Evolutionary conservation across 2,888 invertebrate species (phyloP), one percentile per base, ranked within the genome.

Genomic region (Oeneis ivallda): DNA sequence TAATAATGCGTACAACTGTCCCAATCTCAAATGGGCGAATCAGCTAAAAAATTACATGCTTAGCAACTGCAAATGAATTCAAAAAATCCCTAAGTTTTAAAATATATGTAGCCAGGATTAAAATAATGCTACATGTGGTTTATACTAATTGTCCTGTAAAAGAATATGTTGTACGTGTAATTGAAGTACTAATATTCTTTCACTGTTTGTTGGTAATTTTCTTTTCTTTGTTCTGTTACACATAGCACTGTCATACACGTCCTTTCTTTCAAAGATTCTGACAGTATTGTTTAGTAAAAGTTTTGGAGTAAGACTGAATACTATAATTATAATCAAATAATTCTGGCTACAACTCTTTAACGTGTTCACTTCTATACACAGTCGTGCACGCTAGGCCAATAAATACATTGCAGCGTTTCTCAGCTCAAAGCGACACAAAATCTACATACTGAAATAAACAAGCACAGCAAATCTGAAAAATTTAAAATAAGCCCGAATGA

Each of bases 401-500:
- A 62, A 58, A 66, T 37, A 41, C 39, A 17, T 63, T 60, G 59
- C 56, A 70, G 70, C 65, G 13, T 63, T 43, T 64, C 76, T 58
- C 58, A 58, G 79, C 54, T 19, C 59, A 49, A 72, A 73, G 73
- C 73, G 62, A 62, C 58, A 69, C 52, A 67, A 69, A 64, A 37
- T 68, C 65, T 67, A 65, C 62, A 50, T 60, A 58, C 62, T 57
- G 41, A 70, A 69, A 65, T 61, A 85, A 85, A 85, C 79, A 83
- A 85, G 86, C 86, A 82, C 83, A 84, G 84, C 84, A 74, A 78
- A 81, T 78, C 77, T 82, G 76, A 78, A 77, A 78, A 80, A 81
- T 80, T 74, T 72, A 72, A 66, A 86, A 82, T 81, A 89, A 88
- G 88, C 88, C 82, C 78, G 75, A 76, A 86, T 86, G 86, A 81